Conservation (phyloP, 2,113 vertebrate genomes). For the Indicator maculatus region DNA sequence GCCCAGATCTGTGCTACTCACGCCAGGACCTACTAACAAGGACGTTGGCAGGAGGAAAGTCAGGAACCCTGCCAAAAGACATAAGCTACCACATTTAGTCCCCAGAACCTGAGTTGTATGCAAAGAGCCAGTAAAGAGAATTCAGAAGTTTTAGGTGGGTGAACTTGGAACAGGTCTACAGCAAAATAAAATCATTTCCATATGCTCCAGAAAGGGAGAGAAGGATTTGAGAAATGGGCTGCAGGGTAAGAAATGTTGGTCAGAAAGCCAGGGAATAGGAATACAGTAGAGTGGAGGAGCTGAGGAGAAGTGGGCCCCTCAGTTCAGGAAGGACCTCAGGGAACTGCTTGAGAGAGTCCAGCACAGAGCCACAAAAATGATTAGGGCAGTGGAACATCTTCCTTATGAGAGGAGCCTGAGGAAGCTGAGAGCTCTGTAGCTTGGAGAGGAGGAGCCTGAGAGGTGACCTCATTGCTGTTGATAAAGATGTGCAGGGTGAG, state of each 20-base stretch:
- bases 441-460: too few species aligned
- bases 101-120: background rate
- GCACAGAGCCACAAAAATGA: too few species aligned
- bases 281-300: background rate
- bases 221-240: background rate
- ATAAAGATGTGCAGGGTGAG: too few species aligned
- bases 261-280: background rate
- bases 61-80: background rate
- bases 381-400: too few species aligned
- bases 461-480: too few species aligned
- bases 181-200: background rate
- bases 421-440: too few species aligned
- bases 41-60: background rate
- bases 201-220: background rate
- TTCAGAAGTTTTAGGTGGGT: background rate
- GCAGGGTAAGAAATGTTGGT: background rate
- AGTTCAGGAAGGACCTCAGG: too few species aligned
- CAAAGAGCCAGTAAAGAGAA: background rate
- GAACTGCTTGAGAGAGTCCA: too few species aligned
- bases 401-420: too few species aligned
- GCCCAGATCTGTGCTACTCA: background rate
- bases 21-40: conserved; percentile 6
- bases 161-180: background rate
- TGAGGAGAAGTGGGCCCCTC: background rate
- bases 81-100: background rate